These are phyloP conservation scores for Calliscelio sp. DNA, from an alignment of 2,888 invertebrate species.

Conservation along the genomic window DNA sequence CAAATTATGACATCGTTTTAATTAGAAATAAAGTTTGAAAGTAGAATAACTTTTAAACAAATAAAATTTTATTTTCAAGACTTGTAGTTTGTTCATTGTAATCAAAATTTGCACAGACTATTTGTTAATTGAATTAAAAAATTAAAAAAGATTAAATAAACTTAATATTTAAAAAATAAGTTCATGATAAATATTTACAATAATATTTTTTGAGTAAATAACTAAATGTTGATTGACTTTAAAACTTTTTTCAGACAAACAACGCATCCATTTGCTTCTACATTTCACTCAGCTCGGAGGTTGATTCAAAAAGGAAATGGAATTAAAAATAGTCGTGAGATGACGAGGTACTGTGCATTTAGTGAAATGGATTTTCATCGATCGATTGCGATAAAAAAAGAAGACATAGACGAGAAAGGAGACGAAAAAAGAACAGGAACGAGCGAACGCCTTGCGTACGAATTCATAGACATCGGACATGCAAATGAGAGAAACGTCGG, in stretches of 20 bases:
- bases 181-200: too few species aligned
- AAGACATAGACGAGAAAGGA: constrained; percentile 17
- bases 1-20: too few species aligned
- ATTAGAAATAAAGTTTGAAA: too few species aligned
- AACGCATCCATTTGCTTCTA: neutral
- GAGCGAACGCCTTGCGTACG: constrained; percentile 22
- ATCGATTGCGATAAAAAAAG: constrained; percentile 19
- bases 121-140: too few species aligned
- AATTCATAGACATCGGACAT: constrained; percentile 60
- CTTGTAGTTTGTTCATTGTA: too few species aligned
- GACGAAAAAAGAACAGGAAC: neutral
- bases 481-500: constrained; percentile 71
- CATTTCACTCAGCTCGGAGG: neutral
- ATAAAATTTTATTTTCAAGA: too few species aligned
- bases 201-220: too few species aligned
- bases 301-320: constrained; percentile 33
- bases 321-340: constrained; percentile 50
- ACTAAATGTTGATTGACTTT: too few species aligned
- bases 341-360: constrained; percentile 26
- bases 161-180: too few species aligned
- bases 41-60: constrained; percentile 39
- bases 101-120: too few species aligned
- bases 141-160: too few species aligned
- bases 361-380: constrained; percentile 53
- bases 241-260: too few species aligned